phyloP scores from a whole-genome alignment of 2,888 invertebrate species.

The Yponomeuta plumbellus region DNA sequence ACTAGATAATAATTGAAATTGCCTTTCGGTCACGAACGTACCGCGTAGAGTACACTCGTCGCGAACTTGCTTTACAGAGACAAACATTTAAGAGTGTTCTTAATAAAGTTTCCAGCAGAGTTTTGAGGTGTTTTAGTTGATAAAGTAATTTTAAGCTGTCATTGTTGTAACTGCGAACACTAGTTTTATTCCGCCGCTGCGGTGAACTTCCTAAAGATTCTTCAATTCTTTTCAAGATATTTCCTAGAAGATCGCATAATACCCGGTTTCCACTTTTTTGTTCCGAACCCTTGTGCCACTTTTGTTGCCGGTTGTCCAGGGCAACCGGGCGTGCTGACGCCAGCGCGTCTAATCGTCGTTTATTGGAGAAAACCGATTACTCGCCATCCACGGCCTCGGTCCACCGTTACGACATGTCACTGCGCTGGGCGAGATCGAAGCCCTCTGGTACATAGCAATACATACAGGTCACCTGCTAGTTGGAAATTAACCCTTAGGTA shows the following conservation, averaged over 20 bases:
- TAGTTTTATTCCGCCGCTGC: too few species aligned
- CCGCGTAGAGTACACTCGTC: slow-evolving; percentile 49
- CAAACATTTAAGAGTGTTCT: neutral
- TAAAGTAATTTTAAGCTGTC: too few species aligned
- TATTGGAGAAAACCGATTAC: slow-evolving; percentile 77
- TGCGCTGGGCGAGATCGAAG: neutral
- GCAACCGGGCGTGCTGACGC: slow-evolving; percentile 63
- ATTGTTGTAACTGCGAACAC: too few species aligned
- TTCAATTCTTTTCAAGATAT: too few species aligned
- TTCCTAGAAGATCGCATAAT: too few species aligned
- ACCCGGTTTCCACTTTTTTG: too few species aligned
- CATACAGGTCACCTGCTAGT: neutral
- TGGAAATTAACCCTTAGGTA: neutral
- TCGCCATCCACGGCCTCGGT: slow-evolving; percentile 44
- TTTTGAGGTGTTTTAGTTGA: too few species aligned
- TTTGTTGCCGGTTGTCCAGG: slow-evolving; percentile 34
- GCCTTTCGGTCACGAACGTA: slow-evolving; percentile 69
- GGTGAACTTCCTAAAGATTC: too few species aligned
- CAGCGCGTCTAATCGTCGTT: slow-evolving; percentile 75
- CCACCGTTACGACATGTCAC: slow-evolving; percentile 63
- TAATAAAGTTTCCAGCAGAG: too few species aligned
- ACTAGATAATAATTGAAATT: slow-evolving; percentile 74
- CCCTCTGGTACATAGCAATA: neutral
- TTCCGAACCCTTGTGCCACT: neutral
- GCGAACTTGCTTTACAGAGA: slow-evolving; percentile 20